Base-by-base conservation (phyloP, 2,113 vertebrate species). In the Peromyscus californicus region DNA sequence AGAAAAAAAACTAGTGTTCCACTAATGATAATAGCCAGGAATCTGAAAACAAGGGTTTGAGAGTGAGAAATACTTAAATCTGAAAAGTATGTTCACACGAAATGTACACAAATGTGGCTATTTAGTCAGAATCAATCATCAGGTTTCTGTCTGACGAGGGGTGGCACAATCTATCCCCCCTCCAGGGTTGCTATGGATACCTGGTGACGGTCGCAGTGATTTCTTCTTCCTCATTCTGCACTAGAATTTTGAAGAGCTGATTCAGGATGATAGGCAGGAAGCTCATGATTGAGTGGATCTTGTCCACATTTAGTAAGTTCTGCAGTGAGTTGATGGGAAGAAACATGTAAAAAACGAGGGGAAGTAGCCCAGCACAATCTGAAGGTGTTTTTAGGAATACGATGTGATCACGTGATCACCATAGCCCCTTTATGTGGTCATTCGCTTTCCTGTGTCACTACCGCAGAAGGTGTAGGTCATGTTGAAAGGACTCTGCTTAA, bases 261-360 rank as follows among this genome's bases (percentile, higher is more conserved):
- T 99, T 99, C 97, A 99, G 99, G 96, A 99, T 99, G 89, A 99
- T 97, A n/a, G 99, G 99, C 96, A 99, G 99, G 98, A 99, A 99
- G 97, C 99, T 99, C 97, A 99, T 99, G 96, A 99, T 99, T 45
- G 99, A 99, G 75, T 99, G 99, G 98, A 99, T 99, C 98, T 98
- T 99, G 98, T 99, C 99, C 96, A 99, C 99, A 92, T 99, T 99
- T 97, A 99, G 95, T 92, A 99, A 99, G 97, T 99, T 99, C 99
- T 99, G 98, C 51, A 95, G 88, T 0, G 15, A 90, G 97, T 63
- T 57, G 80, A 26, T 10, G 15, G 26, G 26, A 65, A 42, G 79
- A 85, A 61, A 31, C 59, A 31, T 0, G 51, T 33, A 39, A 63
- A 78, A 5, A 78, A 17, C 26, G 54, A 36, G 61, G 67, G 42